These are phyloP conservation scores for Papilio elwesi DNA, from an alignment of 2,888 invertebrate species.

Conservation along the genomic window DNA sequence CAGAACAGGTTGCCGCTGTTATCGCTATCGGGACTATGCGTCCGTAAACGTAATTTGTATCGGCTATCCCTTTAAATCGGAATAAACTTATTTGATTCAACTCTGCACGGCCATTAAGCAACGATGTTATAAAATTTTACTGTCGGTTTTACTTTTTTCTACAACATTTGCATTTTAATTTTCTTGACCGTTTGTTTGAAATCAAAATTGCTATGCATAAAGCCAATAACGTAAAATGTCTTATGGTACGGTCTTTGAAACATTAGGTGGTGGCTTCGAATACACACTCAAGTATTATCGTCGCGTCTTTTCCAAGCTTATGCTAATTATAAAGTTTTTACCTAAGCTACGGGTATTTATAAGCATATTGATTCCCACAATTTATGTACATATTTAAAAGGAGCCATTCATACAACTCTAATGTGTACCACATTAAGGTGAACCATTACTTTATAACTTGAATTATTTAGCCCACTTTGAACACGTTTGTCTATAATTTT, in stretches of 20 bases:
- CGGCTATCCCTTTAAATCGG: slow-evolving; percentile 71
- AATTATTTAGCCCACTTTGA: not conserved
- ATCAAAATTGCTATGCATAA: slow-evolving; percentile 3
- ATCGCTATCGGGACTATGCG: slow-evolving; percentile 68
- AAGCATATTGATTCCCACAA: not conserved
- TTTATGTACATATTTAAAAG: not conserved
- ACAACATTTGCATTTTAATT: slow-evolving; percentile 38
- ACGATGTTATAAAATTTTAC: slow-evolving; percentile 61
- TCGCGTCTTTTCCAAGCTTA: no score
- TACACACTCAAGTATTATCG: no score
- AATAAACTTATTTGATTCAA: slow-evolving; percentile 74
- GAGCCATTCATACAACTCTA: not conserved
- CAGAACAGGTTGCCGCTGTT: slow-evolving; percentile 76
- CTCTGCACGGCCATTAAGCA: slow-evolving; percentile 49
- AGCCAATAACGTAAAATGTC: not conserved
- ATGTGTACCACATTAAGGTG: no score
- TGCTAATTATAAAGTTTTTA: no score
- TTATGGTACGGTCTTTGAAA: not conserved
- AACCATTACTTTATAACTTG: no score
- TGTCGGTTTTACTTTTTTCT: slow-evolving; percentile 38
- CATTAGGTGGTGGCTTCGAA: no score
- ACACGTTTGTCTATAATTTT: not conserved
- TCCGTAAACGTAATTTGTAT: slow-evolving; percentile 80
- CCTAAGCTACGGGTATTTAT: not conserved
- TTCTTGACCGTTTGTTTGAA: not conserved